Conservation (phyloP, 1,140 invertebrate species). For the Bombus consobrinus region DNA sequence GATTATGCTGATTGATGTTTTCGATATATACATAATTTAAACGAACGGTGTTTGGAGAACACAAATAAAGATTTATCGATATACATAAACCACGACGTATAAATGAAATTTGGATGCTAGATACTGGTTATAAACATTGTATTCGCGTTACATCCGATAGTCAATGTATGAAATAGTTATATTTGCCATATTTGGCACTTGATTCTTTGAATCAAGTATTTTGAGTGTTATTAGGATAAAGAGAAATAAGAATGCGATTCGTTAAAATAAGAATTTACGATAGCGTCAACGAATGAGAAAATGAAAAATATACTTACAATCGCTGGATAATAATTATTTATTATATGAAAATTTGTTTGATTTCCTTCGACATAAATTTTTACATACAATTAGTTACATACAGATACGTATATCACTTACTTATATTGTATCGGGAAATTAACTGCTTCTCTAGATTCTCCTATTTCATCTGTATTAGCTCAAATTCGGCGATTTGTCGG, state of each 20-base stretch:
- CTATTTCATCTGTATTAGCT: background rate
- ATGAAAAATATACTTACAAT: background rate
- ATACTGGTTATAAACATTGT: background rate
- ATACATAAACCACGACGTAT: background rate
- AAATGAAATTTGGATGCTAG: background rate
- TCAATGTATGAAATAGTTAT: background rate
- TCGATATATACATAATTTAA: background rate
- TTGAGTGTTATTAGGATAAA: background rate
- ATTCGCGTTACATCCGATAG: background rate
- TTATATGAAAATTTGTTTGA: background rate
- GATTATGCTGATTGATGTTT: background rate
- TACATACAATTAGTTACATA: no score
- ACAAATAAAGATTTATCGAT: constrained; percentile 5
- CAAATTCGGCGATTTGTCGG: background rate
- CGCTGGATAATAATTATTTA: background rate
- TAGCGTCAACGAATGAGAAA: background rate
- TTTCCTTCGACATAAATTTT: background rate
- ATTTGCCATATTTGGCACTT: background rate
- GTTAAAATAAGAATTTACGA: background rate
- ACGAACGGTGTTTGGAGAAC: background rate
- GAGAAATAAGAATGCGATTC: background rate
- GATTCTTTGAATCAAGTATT: background rate
- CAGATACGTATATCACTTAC: background rate
- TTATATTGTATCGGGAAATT: background rate
- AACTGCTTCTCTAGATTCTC: background rate